phyloP scores from a whole-genome alignment of 2,888 invertebrate genomes.

The Drosophila rellima region DNA sequence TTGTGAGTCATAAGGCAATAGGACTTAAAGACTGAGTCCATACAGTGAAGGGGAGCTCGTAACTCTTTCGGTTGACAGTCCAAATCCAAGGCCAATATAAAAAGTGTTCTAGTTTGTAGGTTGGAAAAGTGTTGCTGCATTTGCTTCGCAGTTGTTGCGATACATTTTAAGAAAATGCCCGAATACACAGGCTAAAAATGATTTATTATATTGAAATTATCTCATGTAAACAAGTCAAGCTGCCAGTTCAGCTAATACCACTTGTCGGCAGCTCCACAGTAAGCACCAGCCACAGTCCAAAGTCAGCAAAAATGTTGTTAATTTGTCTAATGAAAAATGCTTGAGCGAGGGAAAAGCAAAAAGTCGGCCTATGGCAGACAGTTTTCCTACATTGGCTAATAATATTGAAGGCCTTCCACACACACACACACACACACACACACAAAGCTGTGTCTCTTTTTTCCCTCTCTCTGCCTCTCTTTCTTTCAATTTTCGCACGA shows the following conservation, averaged over 20 bases:
- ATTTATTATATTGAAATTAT: constrained; percentile 83
- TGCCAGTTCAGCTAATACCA: constrained; percentile 79
- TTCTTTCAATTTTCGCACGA: constrained; percentile 61
- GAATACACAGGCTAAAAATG: constrained; percentile 55
- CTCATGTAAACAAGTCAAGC: constrained; percentile 85
- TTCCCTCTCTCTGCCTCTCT: constrained; percentile 18
- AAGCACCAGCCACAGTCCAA: constrained; percentile 38
- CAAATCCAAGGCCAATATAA: constrained; percentile 50
- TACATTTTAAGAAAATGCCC: constrained; percentile 45
- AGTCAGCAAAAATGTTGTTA: constrained; percentile 72
- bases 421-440: constrained; percentile 17
- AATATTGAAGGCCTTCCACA: constrained; percentile 26
- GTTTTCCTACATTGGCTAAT: constrained; percentile 41
- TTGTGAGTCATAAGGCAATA: constrained; percentile 32
- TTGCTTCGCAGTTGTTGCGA: constrained; percentile 26
- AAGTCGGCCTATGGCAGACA: constrained; percentile 48
- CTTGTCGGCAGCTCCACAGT: constrained; percentile 63
- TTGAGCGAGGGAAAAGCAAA: constrained; percentile 25
- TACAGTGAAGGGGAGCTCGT: constrained; percentile 37
- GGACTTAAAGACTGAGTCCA: constrained; percentile 23
- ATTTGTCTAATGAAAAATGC: constrained; percentile 82
- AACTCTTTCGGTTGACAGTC: constrained; percentile 52
- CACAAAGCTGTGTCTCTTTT: constrained; percentile 31
- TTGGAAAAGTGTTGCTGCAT: constrained; percentile 24
- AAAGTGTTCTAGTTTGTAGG: constrained; percentile 23